Evolutionary conservation across 2,888 invertebrate species (phyloP), one percentile per base, ranked within the genome.

Genomic region (Caenorhabditis sulstoni): DNA sequence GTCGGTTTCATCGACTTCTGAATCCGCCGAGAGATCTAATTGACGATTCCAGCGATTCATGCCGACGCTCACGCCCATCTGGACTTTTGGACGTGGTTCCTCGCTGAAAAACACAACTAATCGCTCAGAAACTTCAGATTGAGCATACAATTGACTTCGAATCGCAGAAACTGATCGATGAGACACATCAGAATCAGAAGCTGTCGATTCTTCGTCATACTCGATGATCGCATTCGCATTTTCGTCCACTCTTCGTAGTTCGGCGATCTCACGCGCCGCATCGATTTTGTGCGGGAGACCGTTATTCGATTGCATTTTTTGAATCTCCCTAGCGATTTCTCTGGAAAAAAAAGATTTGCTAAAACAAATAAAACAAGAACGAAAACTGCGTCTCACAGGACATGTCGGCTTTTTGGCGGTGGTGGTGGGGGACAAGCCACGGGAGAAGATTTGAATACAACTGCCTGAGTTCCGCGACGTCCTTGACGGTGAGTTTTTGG

Each of bases 211-310:
- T n/a, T n/a, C 7, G 29, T 29, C 29, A 7, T 29, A 29, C 4
- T 50, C 41, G 7, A 39, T 0, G 16, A 29, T 7, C 7, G 55
- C 23, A 61, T 78, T 78, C n/a, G 55, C 66, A 58, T 78, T 78
- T 45, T 73, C 73, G 37, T 78, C 78, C 18, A 57, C 53, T 14
- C 47, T 45, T 47, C 62, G 37, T 9, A 78, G 22, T 3, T 73
- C 57, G 2, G 66, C 59, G n/a, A 78, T 73, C 37, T 78, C 78
- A 4, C 59, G 49, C 14, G 71, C 78, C 0, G 73, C 53, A 22
- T 78, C 67, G 23, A 73, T 78, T 64, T 73, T 78, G 7, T 67
- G 41, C 44, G 73, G 78, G 45, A 50, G 62, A 11, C 62, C 73
- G 44, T 62, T 62, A 23, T 67, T 62, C 1, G 71, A 67, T 45